phyloP scores from a whole-genome alignment of 2,888 invertebrate species.

The Uloborus plumipes region DNA sequence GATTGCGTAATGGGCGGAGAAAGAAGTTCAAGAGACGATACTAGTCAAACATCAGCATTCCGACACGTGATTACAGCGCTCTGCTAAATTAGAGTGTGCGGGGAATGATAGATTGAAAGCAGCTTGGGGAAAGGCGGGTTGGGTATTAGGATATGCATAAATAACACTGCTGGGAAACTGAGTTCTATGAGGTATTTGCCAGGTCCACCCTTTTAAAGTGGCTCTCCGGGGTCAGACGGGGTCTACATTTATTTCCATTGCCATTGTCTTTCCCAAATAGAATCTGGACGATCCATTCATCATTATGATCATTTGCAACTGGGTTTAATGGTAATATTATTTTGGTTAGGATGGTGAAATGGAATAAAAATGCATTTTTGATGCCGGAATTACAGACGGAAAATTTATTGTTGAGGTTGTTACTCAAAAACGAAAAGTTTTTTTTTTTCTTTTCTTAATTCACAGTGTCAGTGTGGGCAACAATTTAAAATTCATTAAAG shows the following conservation, averaged over 20 bases:
- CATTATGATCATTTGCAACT: conserved; percentile 4
- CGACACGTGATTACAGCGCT: conserved; percentile 19
- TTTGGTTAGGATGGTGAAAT: no score
- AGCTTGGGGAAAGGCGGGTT: conserved; percentile 4
- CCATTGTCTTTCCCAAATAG: conserved; percentile 58
- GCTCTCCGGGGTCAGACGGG: conserved; percentile 23
- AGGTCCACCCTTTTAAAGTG: conserved; percentile 37
- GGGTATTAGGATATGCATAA: conserved; percentile 35
- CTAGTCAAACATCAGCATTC: conserved; percentile 32
- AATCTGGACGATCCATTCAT: conserved; percentile 39
- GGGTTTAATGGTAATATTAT: no score
- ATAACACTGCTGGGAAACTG: conserved; percentile 24
- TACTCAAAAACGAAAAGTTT: no score
- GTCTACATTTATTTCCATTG: conserved; percentile 29
- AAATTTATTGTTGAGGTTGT: no score
- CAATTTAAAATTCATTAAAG: no score
- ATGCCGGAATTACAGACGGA: no score
- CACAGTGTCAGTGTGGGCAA: no score
- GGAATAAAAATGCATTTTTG: no score
- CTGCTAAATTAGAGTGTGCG: conserved; percentile 38
- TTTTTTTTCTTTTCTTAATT: no score
- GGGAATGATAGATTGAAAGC: conserved; percentile 53
- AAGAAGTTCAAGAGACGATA: conserved; percentile 3
- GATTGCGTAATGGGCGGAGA: conserved; percentile 50
- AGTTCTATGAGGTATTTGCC: conserved; percentile 7